A percentile compares a stretch with the other conserved stretches of the same genome.
Evolutionary conservation across 2,888 invertebrate species (phyloP).

Genomic region (Beris chalybata): DNA sequence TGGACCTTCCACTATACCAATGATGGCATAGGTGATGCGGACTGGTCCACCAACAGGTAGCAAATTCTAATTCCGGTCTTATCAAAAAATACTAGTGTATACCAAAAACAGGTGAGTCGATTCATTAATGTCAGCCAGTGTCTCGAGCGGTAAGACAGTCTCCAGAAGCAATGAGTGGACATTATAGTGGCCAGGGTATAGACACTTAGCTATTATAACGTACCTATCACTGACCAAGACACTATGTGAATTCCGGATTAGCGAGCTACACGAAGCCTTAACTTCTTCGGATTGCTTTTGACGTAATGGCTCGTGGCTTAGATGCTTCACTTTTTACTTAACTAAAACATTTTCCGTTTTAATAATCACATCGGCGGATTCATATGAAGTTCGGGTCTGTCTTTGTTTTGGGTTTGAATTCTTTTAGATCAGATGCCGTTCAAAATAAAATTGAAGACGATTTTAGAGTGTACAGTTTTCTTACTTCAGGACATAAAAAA

Average conservation of each 20-base stretch:
- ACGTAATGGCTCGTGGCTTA: neutral
- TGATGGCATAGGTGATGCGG: neutral
- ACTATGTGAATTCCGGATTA: constrained; percentile 1
- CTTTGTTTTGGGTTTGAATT: constrained; percentile 15
- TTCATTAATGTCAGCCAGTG: constrained; percentile 32
- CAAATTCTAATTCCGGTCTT: constrained; percentile 8
- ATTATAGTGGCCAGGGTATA: constrained; percentile 9
- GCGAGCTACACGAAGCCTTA: neutral
- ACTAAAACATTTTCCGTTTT: constrained; percentile 19
- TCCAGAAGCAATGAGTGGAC: constrained; percentile 17
- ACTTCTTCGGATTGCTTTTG: neutral
- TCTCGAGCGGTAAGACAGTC: constrained; percentile 15
- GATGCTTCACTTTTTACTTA: constrained; percentile 8
- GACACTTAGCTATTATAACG: constrained; percentile 7
- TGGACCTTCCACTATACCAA: neutral
- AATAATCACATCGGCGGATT: constrained; percentile 16
- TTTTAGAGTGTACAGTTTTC: constrained; percentile 23
- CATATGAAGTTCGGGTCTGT: constrained; percentile 9
- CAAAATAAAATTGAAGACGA: constrained; percentile 9
- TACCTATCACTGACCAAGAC: constrained; percentile 7
- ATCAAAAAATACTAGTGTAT: constrained; percentile 12
- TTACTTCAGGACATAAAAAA: constrained; percentile 25
- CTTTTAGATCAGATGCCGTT: constrained; percentile 2
- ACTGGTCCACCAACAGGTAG: constrained; percentile 14
- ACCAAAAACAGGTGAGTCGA: constrained; percentile 22